Evolutionary conservation across 2,113 vertebrate species (phyloP).

Genomic region (Sarotherodon lohbergeri): DNA sequence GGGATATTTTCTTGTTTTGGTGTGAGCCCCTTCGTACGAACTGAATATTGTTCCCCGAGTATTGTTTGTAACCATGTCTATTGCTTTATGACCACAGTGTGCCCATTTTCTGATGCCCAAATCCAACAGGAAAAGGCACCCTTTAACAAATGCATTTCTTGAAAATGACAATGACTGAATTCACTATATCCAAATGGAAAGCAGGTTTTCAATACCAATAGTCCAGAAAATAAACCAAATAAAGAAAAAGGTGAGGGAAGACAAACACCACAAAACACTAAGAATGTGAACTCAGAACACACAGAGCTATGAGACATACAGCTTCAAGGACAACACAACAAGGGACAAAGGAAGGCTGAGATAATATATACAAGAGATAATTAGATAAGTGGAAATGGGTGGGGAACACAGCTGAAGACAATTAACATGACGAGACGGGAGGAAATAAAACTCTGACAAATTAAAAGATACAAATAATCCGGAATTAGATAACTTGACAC

Average conservation of each 20-base stretch:
- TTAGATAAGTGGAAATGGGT: accelerated
- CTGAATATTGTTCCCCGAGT: not conserved
- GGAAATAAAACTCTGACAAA: not conserved
- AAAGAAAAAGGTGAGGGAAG: not conserved
- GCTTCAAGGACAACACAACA: not conserved
- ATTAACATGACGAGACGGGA: accelerated
- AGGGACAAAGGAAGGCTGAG: not conserved
- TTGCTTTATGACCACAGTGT: not conserved
- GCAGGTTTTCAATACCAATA: not conserved
- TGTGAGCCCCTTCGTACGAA: not conserved
- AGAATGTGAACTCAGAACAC: not conserved
- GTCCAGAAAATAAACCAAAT: not conserved
- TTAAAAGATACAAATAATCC: not conserved
- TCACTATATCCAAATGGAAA: not conserved
- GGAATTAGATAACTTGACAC: not conserved
- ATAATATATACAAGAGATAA: not conserved
- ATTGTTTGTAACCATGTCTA: not conserved
- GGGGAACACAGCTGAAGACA: not conserved
- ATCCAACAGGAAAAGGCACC: accelerated
- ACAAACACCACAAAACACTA: not conserved
- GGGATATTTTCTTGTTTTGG: not conserved
- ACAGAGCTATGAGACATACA: not conserved
- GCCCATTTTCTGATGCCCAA: accelerated
- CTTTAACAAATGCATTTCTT: not conserved
- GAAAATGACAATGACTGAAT: not conserved